phyloP scores from a whole-genome alignment of 1,140 invertebrate species.

The Drosophila bipectinata region DNA sequence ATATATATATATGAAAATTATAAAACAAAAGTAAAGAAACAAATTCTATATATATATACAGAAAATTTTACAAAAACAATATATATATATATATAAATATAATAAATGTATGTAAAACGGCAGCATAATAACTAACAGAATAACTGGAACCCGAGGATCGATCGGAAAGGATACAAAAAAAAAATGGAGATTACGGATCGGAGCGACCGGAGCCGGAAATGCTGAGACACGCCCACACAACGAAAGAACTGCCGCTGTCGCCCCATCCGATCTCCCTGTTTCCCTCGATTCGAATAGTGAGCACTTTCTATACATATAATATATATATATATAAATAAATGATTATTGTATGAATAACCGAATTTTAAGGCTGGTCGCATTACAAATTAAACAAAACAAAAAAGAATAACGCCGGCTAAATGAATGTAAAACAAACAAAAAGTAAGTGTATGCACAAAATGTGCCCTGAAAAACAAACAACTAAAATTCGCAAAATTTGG shows the following conservation, averaged over 20 bases:
- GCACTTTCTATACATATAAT: slow-evolving; percentile 47
- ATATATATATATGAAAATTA: slow-evolving; percentile 25
- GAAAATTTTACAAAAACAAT: slow-evolving; percentile 13
- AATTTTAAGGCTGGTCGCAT: slow-evolving; percentile 62
- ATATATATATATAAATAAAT: slow-evolving; percentile 25
- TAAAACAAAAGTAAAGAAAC: slow-evolving; percentile 37
- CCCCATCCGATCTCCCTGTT: neutral
- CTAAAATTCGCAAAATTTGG: slow-evolving; percentile 32
- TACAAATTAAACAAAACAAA: slow-evolving; percentile 12
- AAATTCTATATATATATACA: slow-evolving; percentile 43
- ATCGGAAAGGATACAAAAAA: neutral
- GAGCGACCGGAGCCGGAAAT: slow-evolving; percentile 5
- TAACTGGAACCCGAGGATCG: slow-evolving; percentile 13
- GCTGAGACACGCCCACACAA: slow-evolving; percentile 4
- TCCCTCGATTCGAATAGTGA: slow-evolving; percentile 22
- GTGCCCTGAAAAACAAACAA: slow-evolving; percentile 27
- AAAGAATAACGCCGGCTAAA: slow-evolving; percentile 5
- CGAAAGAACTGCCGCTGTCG: slow-evolving; percentile 14
- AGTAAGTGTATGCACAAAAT: slow-evolving; percentile 32
- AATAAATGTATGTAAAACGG: slow-evolving; percentile 54
- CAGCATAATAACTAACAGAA: slow-evolving; percentile 34
- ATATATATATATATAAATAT: slow-evolving; percentile 33
- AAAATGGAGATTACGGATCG: neutral
- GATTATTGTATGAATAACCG: slow-evolving; percentile 59
- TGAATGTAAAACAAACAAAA: slow-evolving; percentile 9